Evolutionary conservation across 2,888 invertebrate species (phyloP), one percentile per base, ranked within the genome.

Genomic region (Azorinus chamasolen): DNA sequence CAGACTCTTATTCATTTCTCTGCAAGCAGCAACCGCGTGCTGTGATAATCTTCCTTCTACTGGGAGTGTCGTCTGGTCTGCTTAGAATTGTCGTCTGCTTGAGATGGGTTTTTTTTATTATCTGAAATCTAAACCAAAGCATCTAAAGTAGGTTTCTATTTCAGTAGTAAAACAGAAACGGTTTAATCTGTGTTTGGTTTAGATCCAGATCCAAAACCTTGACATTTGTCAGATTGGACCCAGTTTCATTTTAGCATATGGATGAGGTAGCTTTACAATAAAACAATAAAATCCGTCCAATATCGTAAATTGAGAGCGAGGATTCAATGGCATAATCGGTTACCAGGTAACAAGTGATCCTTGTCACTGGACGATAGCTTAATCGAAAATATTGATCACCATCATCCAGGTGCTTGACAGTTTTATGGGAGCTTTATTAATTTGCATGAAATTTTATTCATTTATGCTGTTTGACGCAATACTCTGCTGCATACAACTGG

Each of bases 401-500:
- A 57, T 65, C 59, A 48, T 41, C 68, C 78, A 78, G 78, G 78
- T 78, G 78, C 78, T 68, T 78, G 78, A 68, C 78, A 78, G 78
- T 54, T 78, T 73, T 78, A 78, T 78, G 68, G n/a, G 63, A 48
- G 72, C 55, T 66, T 68, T 78, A 78, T 78, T 78, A 78, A 78
- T 78, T 78, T 69, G 32, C 66, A 62, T 62, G 55, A 48, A 72
- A 55, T 62, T 66, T 73, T 66, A 73, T 73, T 65, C 66, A 66
- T 73, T 73, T 73, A 73, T 73, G 45, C 51, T 41, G 39, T 27
- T 63, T 63, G 48, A 63, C 63, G 70, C 46, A 70, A 70, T 53
- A 43, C 41, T 62, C n/a, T 43, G 39, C 39, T 32, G 32, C 32
- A 32, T 32, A 32, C 4, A 32, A 32, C 32, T 32, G 32, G 61